Evolutionary conservation across 2,797 vertebrate genomes (phyloP).

Genomic region (Macrochelys suwanniensis): DNA sequence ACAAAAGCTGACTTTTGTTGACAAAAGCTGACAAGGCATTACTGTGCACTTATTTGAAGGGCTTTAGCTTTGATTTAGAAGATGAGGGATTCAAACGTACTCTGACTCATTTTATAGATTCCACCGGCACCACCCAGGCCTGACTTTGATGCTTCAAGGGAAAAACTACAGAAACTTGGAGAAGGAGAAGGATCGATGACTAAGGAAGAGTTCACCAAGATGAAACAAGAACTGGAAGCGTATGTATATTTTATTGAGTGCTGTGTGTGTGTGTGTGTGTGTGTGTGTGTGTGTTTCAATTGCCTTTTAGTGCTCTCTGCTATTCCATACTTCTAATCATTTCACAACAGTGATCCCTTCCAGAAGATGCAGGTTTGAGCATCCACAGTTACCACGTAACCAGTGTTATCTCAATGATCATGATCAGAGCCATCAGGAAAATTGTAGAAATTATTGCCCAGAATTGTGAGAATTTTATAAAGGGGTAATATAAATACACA

Average conservation of each 20-base stretch:
- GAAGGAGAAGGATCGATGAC: slow-evolving; percentile 99
- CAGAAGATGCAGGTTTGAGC: slow-evolving; percentile 54
- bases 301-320: slow-evolving; percentile 40
- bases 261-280: slow-evolving; percentile 30
- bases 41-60: slow-evolving; percentile 15
- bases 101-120: slow-evolving; percentile 86
- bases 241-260: slow-evolving; percentile 82
- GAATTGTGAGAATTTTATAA: slow-evolving; percentile 28
- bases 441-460: slow-evolving; percentile 58
- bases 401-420: slow-evolving; percentile 61
- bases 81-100: slow-evolving; percentile 14
- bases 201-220: slow-evolving; percentile 99
- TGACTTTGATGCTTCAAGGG: slow-evolving; percentile 97
- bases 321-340: slow-evolving; percentile 47
- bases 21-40: too few relatives aligned
- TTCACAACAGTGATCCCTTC: slow-evolving; percentile 54
- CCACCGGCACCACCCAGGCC: slow-evolving; percentile 96
- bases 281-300: slow-evolving; percentile 30
- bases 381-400: slow-evolving; percentile 24
- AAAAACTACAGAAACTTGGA: slow-evolving; percentile 97
- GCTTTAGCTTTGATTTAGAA: slow-evolving; percentile 42
- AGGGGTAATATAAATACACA: neutral
- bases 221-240: slow-evolving; percentile 99
- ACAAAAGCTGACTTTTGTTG: too few relatives aligned
- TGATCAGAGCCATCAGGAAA: slow-evolving; percentile 83